These are phyloP conservation scores for Melanostoma mellinum DNA, from an alignment of 2,888 invertebrate species.

Conservation along the genomic window DNA sequence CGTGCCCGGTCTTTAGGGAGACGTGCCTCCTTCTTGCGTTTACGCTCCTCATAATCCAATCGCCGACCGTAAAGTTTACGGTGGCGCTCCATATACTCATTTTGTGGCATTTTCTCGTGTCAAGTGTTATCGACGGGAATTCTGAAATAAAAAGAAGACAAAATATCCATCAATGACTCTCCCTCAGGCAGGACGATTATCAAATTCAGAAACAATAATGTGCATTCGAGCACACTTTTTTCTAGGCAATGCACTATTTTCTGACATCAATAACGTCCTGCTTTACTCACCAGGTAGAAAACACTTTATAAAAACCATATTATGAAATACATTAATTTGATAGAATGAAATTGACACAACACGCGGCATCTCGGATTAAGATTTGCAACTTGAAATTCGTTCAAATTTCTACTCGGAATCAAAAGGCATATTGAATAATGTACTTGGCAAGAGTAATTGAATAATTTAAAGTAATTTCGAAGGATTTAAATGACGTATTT, in stretches of 20 bases:
- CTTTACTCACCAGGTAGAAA: constrained; percentile 61
- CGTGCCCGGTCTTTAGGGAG: constrained; percentile 95
- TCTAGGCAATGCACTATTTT: neutral
- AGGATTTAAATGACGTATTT: constrained; percentile 15
- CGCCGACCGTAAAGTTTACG: constrained; percentile 97
- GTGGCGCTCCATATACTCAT: constrained; percentile 99
- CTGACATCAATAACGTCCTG: constrained; percentile 59
- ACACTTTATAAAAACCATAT: neutral
- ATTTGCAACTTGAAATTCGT: no score
- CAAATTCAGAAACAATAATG: constrained; percentile 22
- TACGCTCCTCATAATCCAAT: constrained; percentile 98
- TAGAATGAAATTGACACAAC: no score
- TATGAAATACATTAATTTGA: neutral
- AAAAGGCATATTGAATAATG: neutral
- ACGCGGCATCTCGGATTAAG: no score
- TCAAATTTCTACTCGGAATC: no score
- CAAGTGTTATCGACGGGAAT: constrained; percentile 21
- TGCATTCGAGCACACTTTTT: no score
- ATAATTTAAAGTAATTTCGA: neutral
- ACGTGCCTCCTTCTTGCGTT: constrained; percentile 97
- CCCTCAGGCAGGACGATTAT: constrained; percentile 73
- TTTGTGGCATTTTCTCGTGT: constrained; percentile 92
- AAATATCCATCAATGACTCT: constrained; percentile 73
- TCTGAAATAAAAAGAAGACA: constrained; percentile 64
- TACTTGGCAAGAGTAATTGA: neutral